Evolutionary conservation across 2,113 vertebrate genomes (phyloP), one percentile per base, ranked within the genome.

Genomic region (Oostethus manadensis): DNA sequence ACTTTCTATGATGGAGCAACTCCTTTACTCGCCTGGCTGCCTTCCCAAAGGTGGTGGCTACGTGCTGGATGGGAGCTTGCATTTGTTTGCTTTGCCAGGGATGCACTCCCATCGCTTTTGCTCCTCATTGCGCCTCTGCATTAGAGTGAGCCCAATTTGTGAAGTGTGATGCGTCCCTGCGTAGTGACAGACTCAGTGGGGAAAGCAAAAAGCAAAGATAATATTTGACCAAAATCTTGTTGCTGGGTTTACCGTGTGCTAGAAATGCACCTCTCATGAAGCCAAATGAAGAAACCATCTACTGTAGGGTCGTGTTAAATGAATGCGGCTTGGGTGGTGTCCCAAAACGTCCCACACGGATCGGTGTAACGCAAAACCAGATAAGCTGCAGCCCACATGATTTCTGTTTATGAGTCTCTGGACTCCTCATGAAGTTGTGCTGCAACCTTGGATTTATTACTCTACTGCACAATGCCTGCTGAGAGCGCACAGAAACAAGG

Each of bases 111-210:
- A 66, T 73, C 70, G 70, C 70, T 76, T 73, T 58, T 17, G 20
- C 44, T 66, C 38, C 53, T 67, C 46, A 46, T 73, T 76, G 23
- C 35, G 59, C 46, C 63, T 71, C 51, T 70, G 79, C 75, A 70
- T 80, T 76, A 70, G 64, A 45, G 29, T 66, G 70, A 48, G 62
- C 58, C 57, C 71, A 53, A 58, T 74, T 72, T 57, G 54, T 22
- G 20, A 70, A n/a, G n/a, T n/a, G 56, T 58, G 71, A 49, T 9
- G 61, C 66, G 61, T 1, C 62, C 10, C 69, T 66, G 47, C 60
- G 11, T 44, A 38, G 46, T 64, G 73, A 68, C 51, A 64, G 56
- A 35, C 44, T 51, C 57, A 58, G 46, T 26, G 67, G 71, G 71
- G 66, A 77, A 77, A 75, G 78, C 75, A 81, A 72, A 42, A 4